Conservation (phyloP, 64 coral and sea anemone species). For the Montipora foliosa region DNA sequence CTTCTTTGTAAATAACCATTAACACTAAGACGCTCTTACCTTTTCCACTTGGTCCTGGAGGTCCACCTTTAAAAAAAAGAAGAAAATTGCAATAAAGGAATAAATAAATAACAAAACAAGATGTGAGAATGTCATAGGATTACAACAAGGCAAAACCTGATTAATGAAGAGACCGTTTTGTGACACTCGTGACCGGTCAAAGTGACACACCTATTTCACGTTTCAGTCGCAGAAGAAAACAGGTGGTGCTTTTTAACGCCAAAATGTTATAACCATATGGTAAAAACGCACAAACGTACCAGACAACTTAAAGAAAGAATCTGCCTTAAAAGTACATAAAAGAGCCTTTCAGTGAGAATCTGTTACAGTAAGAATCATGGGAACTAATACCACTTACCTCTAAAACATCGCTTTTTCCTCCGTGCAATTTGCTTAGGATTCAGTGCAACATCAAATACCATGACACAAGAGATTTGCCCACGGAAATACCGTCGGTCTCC, state of each 20-base stretch:
- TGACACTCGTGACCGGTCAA: too few species aligned
- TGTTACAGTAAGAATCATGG: neutral
- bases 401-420: conserved; percentile 59
- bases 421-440: conserved; percentile 54
- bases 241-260: too few species aligned
- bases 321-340: too few species aligned
- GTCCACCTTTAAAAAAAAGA: conserved; percentile 1
- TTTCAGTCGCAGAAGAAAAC: too few species aligned
- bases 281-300: too few species aligned
- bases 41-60: conserved; percentile 35
- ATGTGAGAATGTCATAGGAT: neutral
- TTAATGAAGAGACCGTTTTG: too few species aligned
- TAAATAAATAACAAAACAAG: neutral
- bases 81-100: neutral
- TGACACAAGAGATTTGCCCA: conserved; percentile 80
- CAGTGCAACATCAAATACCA: conserved; percentile 85
- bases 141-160: neutral
- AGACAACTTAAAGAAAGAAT: too few species aligned
- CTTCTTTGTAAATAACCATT: neutral
- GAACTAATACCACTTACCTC: conserved; percentile 8
- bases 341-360: neutral
- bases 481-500: conserved; percentile 64
- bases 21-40: neutral
- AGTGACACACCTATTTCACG: too few species aligned
- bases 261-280: too few species aligned